A percentile compares a stretch with the other conserved stretches of the same genome.
These are phyloP conservation scores for Philhelius pedissequus DNA, from an alignment of 2,888 invertebrate species.

Conservation along the genomic window DNA sequence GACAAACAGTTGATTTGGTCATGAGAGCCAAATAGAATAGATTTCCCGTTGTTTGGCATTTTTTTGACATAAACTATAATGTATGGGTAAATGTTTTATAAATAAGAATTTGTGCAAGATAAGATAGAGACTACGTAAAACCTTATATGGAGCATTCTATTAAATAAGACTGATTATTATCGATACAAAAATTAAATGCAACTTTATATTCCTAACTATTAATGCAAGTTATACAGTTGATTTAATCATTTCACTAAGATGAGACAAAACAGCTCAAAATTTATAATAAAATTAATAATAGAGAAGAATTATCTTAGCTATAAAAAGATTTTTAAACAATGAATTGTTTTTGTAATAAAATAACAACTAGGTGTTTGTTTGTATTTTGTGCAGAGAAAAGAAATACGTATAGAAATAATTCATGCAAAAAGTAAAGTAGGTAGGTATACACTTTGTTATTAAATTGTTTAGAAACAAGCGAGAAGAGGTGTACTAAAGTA, in stretches of 20 bases:
- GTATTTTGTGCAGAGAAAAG: constrained; percentile 35
- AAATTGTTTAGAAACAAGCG: neutral
- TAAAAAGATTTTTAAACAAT: constrained; percentile 42
- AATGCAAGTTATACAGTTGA: neutral
- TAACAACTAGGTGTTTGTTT: neutral
- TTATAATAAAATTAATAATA: neutral
- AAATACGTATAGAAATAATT: constrained; percentile 33
- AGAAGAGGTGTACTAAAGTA: no score
- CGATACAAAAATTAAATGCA: neutral
- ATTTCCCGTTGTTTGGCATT: no score
- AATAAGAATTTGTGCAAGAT: no score
- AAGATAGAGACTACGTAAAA: no score
- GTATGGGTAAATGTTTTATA: no score
- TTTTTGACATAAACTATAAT: no score
- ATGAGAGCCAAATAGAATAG: no score
- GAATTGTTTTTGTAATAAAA: neutral
- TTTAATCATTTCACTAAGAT: neutral
- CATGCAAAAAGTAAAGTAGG: constrained; percentile 8
- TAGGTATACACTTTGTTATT: neutral
- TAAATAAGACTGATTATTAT: neutral
- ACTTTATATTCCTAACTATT: neutral
- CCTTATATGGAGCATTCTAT: no score
- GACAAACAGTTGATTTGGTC: no score
- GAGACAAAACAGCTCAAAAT: neutral
- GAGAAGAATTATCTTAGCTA: neutral